Evolutionary conservation across 1,140 invertebrate genomes (phyloP).

Genomic region (Lepidurus couesii): DNA sequence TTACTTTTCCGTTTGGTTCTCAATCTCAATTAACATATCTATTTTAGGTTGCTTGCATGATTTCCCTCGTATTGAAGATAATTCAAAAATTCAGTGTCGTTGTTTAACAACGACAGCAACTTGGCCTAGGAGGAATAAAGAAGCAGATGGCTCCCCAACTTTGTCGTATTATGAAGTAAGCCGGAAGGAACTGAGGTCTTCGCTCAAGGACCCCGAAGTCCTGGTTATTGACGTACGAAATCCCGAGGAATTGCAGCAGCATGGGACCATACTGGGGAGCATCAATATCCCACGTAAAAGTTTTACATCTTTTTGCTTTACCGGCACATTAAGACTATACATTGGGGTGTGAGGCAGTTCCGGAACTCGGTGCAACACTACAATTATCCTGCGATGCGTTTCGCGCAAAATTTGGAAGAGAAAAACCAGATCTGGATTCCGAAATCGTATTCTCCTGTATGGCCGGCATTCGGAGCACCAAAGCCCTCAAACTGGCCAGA

Average conservation of each 20-base stretch:
- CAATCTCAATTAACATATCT: too few species aligned
- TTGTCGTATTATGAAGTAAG: slow-evolving; percentile 18
- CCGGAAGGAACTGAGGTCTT: not conserved
- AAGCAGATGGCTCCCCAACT: not conserved
- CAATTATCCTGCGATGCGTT: not conserved
- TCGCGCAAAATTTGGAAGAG: not conserved
- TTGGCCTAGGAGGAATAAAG: not conserved
- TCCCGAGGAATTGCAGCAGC: not conserved
- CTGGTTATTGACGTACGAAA: slow-evolving; percentile 25
- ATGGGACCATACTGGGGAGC: slow-evolving; percentile 7
- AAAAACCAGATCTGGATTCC: slow-evolving; percentile 8
- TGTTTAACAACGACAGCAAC: too few species aligned
- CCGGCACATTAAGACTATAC: not conserved
- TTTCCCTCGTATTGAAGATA: too few species aligned
- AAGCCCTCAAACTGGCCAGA: slow-evolving; percentile 24
- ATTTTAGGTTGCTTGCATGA: too few species aligned
- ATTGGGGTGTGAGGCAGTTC: not conserved
- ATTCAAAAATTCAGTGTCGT: too few species aligned
- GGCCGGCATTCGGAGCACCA: slow-evolving; percentile 29
- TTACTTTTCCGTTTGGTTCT: too few species aligned
- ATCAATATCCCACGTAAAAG: slow-evolving; percentile 27
- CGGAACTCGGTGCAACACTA: not conserved
- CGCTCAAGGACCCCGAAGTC: not conserved
- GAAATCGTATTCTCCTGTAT: slow-evolving; percentile 28
- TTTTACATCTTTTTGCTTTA: not conserved